Conservation (phyloP, 2,888 invertebrate species). For the Deroplatys truncata region DNA sequence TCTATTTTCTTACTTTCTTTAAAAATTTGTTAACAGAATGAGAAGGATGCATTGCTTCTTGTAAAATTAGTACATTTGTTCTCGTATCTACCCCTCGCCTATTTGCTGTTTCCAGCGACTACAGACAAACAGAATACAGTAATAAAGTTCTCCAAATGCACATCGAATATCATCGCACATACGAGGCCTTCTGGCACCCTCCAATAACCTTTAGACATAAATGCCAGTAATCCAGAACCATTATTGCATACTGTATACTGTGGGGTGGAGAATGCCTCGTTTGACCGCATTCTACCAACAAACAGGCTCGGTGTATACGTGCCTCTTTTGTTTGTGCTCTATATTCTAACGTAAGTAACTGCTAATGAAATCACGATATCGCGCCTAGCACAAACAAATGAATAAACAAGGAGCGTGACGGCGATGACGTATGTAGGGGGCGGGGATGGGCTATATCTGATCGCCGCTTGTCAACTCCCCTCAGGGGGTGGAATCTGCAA, state of each 20-base stretch:
- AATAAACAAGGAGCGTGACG: background rate
- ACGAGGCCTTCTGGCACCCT: background rate
- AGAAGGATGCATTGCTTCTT: no score
- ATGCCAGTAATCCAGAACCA: background rate
- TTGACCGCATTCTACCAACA: background rate
- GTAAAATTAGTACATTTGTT: no score
- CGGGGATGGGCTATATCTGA: background rate
- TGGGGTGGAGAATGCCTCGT: background rate
- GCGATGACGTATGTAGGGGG: background rate
- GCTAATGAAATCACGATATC: background rate
- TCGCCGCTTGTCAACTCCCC: background rate
- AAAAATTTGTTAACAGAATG: no score
- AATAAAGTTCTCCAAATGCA: no score
- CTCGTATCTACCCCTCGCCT: no score
- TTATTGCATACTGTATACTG: background rate
- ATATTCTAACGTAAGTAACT: background rate
- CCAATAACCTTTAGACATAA: background rate
- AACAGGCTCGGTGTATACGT: background rate
- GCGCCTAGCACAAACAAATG: background rate
- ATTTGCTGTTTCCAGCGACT: no score
- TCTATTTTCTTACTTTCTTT: no score
- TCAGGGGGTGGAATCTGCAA: background rate
- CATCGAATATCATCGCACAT: background rate
- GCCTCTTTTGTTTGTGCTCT: background rate
- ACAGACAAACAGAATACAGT: no score